phyloP scores from a whole-genome alignment of 1,140 invertebrate species.

The Listronotus bonariensis region DNA sequence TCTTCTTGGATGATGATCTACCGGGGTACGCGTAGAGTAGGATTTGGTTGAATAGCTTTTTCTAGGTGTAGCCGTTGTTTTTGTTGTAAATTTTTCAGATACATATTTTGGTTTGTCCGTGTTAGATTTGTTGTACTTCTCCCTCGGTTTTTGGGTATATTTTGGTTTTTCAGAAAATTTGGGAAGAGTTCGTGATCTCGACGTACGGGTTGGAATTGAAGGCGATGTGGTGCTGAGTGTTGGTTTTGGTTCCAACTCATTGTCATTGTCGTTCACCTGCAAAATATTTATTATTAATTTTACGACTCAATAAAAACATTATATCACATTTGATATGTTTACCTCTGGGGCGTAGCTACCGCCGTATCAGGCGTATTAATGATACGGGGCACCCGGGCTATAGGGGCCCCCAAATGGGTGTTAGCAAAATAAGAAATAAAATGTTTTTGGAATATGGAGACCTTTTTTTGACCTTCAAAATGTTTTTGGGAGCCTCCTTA shows the following conservation, averaged over 20 bases:
- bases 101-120: constrained; percentile 23
- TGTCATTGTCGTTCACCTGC: constrained; percentile 43
- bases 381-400: too few species aligned
- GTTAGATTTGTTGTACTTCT: constrained; percentile 22
- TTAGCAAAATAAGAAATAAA: too few species aligned
- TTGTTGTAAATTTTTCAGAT: not conserved
- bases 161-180: constrained; percentile 29
- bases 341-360: too few species aligned
- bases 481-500: too few species aligned
- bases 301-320: too few species aligned
- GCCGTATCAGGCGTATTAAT: too few species aligned
- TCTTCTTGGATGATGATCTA: constrained; percentile 20
- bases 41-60: constrained; percentile 12
- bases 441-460: too few species aligned
- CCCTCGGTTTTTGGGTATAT: constrained; percentile 6
- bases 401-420: too few species aligned
- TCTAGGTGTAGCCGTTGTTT: constrained; percentile 15
- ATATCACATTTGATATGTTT: too few species aligned
- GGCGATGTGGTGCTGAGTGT: constrained; percentile 8
- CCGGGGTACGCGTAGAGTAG: not conserved
- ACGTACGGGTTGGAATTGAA: constrained; percentile 25
- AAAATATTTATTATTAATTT: too few species aligned
- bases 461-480: too few species aligned
- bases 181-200: constrained; percentile 6
- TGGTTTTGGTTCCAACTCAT: constrained; percentile 45